Evolutionary conservation across 2,113 vertebrate genomes (phyloP).

Genomic region (Myrmophylax atrothorax): DNA sequence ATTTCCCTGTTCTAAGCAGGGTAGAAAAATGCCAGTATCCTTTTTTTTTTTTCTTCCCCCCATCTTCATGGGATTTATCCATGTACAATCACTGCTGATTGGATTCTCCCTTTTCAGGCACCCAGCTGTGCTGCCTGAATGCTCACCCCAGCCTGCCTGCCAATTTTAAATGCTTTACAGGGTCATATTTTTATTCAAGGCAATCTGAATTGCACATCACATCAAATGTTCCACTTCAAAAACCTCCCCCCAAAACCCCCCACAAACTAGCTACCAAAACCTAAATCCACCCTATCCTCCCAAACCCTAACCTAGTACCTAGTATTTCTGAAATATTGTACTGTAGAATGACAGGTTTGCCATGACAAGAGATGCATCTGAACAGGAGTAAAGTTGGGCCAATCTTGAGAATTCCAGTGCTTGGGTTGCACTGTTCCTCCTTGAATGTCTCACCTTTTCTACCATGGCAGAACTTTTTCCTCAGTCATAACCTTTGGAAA

Average conservation of each 20-base stretch:
- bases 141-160: background rate
- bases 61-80: background rate
- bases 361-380: background rate
- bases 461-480: background rate
- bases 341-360: background rate
- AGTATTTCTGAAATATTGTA: background rate
- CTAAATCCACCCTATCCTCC: rapidly evolving
- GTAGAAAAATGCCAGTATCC: background rate
- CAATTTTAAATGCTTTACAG: background rate
- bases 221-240: background rate
- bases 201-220: background rate
- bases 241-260: background rate
- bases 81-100: background rate
- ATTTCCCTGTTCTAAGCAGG: background rate
- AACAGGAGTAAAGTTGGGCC: background rate
- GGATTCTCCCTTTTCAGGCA: background rate
- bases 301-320: rapidly evolving
- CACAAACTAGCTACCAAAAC: background rate
- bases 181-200: background rate
- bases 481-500: background rate
- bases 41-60: background rate
- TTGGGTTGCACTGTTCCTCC: background rate
- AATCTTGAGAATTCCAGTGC: background rate
- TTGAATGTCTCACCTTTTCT: background rate
- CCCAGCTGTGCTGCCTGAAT: conserved; percentile 12